phyloP scores from a whole-genome alignment of 2,797 vertebrate species.

The Oreochromis grahami region DNA sequence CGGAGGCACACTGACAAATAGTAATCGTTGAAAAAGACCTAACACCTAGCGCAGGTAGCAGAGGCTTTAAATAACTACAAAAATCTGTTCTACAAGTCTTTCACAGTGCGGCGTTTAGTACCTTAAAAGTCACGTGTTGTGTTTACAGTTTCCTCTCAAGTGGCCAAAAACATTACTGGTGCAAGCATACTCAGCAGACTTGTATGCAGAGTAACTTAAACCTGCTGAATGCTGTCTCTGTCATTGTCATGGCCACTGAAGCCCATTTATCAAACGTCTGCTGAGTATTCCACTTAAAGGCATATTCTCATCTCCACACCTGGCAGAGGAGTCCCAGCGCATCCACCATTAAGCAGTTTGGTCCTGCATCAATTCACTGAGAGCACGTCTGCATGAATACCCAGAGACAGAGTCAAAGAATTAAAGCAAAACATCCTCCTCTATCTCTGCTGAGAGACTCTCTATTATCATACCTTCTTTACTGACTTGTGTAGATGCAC shows the following conservation, averaged over 20 bases:
- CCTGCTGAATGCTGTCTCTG: not conserved
- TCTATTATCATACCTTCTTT: slow-evolving; percentile 1
- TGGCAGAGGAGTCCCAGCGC: slow-evolving; percentile 2
- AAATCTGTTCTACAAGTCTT: not conserved
- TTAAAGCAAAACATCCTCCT: slow-evolving; percentile 24
- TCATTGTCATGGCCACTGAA: not conserved
- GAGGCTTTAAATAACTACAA: not conserved
- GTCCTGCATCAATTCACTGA: slow-evolving; percentile 10
- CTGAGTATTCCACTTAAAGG: not conserved
- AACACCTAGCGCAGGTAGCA: not conserved
- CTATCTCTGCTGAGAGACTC: not conserved
- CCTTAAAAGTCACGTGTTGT: not conserved
- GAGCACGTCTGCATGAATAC: slow-evolving; percentile 16
- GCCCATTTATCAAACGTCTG: slow-evolving; percentile 26
- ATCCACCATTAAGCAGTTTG: slow-evolving; percentile 10
- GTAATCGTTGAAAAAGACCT: not conserved
- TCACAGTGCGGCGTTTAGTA: not conserved
- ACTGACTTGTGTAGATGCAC: not conserved
- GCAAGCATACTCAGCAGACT: not conserved
- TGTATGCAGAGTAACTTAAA: not conserved
- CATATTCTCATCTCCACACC: slow-evolving; percentile 17
- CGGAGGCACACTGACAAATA: not conserved
- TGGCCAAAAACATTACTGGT: not conserved
- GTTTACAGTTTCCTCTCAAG: not conserved
- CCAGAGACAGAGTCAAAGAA: not conserved